Evolutionary conservation across 2,888 invertebrate species (phyloP).

Genomic region (Sycophila texana): DNA sequence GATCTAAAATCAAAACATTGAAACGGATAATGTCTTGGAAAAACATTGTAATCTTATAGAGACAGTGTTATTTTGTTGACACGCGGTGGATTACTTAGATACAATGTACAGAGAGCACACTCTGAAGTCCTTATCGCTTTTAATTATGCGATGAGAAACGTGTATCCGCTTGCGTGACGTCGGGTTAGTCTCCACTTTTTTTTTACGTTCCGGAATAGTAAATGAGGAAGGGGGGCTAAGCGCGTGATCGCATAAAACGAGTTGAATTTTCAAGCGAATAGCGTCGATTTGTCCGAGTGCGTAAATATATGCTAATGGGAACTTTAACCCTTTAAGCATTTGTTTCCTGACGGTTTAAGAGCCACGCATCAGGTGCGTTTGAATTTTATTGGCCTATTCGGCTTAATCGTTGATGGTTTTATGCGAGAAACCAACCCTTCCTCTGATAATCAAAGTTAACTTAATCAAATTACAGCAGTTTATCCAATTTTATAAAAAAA

Average conservation of each 20-base stretch:
- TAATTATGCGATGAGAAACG: constrained; percentile 45
- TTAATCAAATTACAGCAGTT: no score
- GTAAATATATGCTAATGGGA: constrained; percentile 61
- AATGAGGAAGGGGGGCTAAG: no score
- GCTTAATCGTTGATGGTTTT: constrained; percentile 12
- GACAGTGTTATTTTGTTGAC: no score
- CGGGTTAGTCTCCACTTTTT: background rate
- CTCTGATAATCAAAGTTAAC: no score
- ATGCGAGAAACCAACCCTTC: background rate
- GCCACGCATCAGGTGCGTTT: constrained; percentile 31
- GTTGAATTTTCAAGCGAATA: constrained; percentile 26
- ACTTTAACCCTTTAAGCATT: constrained; percentile 63
- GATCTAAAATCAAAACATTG: no score
- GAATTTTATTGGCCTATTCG: background rate
- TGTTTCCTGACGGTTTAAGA: constrained; percentile 49
- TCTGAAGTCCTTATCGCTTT: constrained; percentile 33
- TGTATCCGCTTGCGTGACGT: constrained; percentile 17
- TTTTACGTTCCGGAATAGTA: no score
- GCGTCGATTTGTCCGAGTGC: background rate
- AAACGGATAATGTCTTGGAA: no score
- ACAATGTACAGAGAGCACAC: background rate
- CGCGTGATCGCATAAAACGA: background rate
- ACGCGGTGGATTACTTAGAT: no score
- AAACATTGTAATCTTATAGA: no score
- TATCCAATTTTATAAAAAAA: no score